These are phyloP conservation scores for Muscicapa comitata DNA, from an alignment of 2,797 vertebrate species.

Conservation along the genomic window DNA sequence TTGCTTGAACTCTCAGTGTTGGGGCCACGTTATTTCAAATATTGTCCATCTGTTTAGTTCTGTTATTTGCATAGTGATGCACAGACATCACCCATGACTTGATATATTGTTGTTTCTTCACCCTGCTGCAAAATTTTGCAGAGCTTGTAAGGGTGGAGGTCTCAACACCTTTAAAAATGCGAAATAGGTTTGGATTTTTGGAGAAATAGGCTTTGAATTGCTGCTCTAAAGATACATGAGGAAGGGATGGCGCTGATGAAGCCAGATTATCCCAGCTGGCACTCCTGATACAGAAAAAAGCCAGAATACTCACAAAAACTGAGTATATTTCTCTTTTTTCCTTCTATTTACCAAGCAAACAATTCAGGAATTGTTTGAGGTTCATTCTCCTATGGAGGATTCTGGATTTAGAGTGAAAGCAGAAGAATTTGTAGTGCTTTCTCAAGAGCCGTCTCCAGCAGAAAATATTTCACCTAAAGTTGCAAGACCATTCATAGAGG, in stretches of 20 bases:
- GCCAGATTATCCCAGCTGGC: background rate
- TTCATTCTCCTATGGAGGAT: constrained; percentile 82
- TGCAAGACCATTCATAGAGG: constrained; percentile 93
- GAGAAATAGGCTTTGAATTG: background rate
- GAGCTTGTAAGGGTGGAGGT: background rate
- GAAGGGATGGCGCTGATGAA: background rate
- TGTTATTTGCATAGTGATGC: background rate
- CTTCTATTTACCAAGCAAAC: constrained; percentile 81
- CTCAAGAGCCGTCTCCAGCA: constrained; percentile 92
- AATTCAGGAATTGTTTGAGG: constrained; percentile 97
- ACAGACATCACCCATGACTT: background rate
- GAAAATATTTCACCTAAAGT: constrained; percentile 93
- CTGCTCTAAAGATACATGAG: background rate
- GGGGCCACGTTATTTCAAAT: background rate
- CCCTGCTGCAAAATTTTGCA: background rate
- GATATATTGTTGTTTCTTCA: background rate
- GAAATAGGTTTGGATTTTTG: background rate
- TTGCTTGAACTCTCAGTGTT: background rate
- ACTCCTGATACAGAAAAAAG: background rate
- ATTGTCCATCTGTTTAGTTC: background rate
- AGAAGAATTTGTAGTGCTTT: constrained; percentile 96
- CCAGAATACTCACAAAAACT: background rate
- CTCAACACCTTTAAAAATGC: background rate
- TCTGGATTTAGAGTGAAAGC: constrained; percentile 92
- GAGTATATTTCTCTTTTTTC: background rate